phyloP scores from a whole-genome alignment of 2,888 invertebrate species.

The Aleiodes alternator region DNA sequence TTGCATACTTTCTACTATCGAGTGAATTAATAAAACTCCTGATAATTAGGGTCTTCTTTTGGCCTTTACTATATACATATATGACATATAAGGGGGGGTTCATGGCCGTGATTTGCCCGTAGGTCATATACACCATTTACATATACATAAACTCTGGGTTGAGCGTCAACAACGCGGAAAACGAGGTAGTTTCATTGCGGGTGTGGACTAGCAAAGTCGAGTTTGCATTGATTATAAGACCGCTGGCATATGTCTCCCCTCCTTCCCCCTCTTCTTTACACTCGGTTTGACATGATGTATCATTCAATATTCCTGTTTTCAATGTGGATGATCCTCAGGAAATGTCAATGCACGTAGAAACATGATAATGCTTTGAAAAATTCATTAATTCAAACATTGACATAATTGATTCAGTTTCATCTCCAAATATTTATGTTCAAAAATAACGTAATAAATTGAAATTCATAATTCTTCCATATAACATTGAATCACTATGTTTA shows the following conservation, averaged over 20 bases:
- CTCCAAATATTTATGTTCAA: too few relatives aligned
- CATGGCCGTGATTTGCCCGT: slow-evolving; percentile 43
- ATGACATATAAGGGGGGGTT: slow-evolving; percentile 24
- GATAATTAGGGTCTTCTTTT: slow-evolving; percentile 21
- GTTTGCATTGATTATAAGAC: slow-evolving; percentile 37
- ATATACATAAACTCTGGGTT: slow-evolving; percentile 23
- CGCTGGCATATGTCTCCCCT: slow-evolving; percentile 19
- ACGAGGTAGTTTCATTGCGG: slow-evolving; percentile 15
- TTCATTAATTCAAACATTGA: too few relatives aligned
- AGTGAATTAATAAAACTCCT: not conserved
- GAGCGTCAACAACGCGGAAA: slow-evolving; percentile 36
- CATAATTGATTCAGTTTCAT: too few relatives aligned
- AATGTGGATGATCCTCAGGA: not conserved
- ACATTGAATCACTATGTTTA: too few relatives aligned
- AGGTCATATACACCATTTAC: slow-evolving; percentile 36
- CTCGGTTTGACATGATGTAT: slow-evolving; percentile 28
- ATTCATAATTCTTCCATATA: too few relatives aligned
- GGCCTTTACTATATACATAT: not conserved
- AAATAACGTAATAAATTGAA: too few relatives aligned
- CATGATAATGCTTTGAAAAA: too few relatives aligned
- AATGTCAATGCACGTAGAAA: too few relatives aligned
- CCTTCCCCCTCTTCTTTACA: not conserved
- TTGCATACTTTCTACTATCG: not conserved
- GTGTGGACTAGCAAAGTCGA: slow-evolving; percentile 31
- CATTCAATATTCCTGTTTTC: slow-evolving; percentile 25